phyloP scores from a whole-genome alignment of 2,113 vertebrate species.

The Xiphias gladius region DNA sequence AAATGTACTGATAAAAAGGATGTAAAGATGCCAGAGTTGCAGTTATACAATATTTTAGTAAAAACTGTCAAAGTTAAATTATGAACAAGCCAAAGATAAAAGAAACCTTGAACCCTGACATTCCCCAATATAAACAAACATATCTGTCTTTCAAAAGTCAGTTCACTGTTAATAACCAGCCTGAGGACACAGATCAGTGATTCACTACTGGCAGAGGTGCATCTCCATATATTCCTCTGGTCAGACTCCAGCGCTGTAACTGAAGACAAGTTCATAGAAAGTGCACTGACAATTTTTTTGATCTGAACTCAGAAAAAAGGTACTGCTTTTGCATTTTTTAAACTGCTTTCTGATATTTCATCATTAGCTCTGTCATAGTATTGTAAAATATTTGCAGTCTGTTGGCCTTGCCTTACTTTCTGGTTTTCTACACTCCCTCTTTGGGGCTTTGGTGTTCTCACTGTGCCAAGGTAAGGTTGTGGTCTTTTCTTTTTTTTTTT shows the following conservation, averaged over 20 bases:
- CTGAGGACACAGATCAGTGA: constrained; percentile 10
- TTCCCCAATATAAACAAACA: background rate
- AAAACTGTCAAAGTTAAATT: background rate
- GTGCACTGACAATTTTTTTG: constrained; percentile 22
- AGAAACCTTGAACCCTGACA: background rate
- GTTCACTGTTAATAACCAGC: background rate
- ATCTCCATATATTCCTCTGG: constrained; percentile 24
- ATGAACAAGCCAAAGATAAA: background rate
- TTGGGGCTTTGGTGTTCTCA: background rate
- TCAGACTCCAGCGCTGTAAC: constrained; percentile 4
- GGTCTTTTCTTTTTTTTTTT: background rate
- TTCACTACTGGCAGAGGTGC: background rate
- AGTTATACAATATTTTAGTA: background rate
- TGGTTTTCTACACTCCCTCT: constrained; percentile 1
- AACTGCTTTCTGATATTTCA: constrained; percentile 27
- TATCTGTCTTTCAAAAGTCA: background rate
- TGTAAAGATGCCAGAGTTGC: background rate
- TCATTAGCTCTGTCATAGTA: constrained; percentile 22
- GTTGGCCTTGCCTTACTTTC: constrained; percentile 2
- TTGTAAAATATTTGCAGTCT: constrained; percentile 3
- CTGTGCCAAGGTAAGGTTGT: background rate
- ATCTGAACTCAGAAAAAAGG: constrained; percentile 1
- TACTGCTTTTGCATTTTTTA: constrained; percentile 44
- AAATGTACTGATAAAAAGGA: background rate
- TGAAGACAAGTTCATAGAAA: constrained; percentile 40